Evolutionary conservation across 2,888 invertebrate genomes (phyloP), one percentile per base, ranked within the genome.

Genomic region (Mythimna impura): DNA sequence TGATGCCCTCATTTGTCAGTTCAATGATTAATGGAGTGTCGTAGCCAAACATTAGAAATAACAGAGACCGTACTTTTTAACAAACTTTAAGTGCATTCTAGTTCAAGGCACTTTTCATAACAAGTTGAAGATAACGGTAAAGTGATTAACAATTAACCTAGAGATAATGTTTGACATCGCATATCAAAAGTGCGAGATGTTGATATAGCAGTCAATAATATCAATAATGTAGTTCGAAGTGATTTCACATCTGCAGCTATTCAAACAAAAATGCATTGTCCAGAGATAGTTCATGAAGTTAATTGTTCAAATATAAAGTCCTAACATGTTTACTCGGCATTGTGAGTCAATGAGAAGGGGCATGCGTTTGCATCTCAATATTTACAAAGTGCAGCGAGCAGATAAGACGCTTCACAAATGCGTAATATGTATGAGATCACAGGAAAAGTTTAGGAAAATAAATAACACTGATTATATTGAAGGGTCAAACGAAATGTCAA

Each of bases 391-490:
- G 76, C 76, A 83, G 70, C 55, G 58, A 71, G 60, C 68, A 73
- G 80, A 86, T 86, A 80, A 74, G 68, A 55, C 71, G 47, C 63
- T 63, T 68, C 61, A 82, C 78, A 86, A 86, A 86, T 88, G 90
- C 91, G 90, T 90, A 91, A 86, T 90, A 90, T 86, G 87, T 89
- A 93, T 93, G 93, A 94, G 93, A 94, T 94, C 94, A 93, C 90
- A 91, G 93, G 93, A 94, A 93, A 93, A 91, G 88, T 93, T 93
- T 92, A 91, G 91, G 91, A 90, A 90, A 92, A 93, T 91, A 92
- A 93, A 91, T 89, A 90, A 91, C 87, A 90, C 87, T 91, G 93
- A 93, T 93, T 91, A 92, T 88, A 93, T 92, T 91, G 89, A 87
- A 84, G 91, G 93, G 78, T 84, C 83, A 82, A 75, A 72, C 43